Conservation (phyloP, 2,113 vertebrate species). For the Otis tarda region DNA sequence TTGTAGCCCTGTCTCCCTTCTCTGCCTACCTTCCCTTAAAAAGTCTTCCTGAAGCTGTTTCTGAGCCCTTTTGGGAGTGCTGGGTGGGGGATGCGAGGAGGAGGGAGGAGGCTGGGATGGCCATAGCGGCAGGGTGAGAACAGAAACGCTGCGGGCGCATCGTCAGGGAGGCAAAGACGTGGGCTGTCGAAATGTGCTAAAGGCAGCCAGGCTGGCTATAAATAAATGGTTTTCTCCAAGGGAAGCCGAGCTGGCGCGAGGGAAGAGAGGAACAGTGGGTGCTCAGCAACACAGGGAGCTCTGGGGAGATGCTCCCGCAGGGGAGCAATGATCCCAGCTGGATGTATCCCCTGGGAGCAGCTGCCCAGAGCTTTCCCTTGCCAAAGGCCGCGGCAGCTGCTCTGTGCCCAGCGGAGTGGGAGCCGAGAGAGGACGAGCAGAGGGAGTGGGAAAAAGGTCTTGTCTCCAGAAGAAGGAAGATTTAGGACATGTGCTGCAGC, state of each 20-base stretch:
- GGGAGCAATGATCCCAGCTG: not conserved
- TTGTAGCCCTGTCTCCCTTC: not conserved
- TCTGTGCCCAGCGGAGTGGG: not conserved
- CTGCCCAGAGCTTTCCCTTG: not conserved
- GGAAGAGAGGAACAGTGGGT: not conserved
- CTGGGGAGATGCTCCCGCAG: not conserved
- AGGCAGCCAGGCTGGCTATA: slow-evolving; percentile 47
- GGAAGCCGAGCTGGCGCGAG: not conserved
- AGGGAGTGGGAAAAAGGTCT: not conserved
- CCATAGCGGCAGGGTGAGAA: slow-evolving; percentile 19
- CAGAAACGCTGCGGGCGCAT: not conserved
- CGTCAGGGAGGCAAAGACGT: slow-evolving; percentile 44
- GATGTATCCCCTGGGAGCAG: not conserved
- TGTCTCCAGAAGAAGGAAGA: not conserved
- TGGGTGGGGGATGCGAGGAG: not conserved
- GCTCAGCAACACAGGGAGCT: not conserved
- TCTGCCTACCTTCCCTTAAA: not conserved
- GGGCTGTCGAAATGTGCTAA: slow-evolving; percentile 51
- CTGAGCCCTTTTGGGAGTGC: not conserved
- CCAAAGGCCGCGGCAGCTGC: not conserved
- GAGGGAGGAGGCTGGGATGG: not conserved
- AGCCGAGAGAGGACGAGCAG: not conserved
- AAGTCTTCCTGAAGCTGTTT: not conserved
- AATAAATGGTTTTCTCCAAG: slow-evolving; percentile 43
- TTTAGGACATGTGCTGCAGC: not conserved